phyloP scores from a whole-genome alignment of 1,140 invertebrate genomes.

The Euschistus heros region DNA sequence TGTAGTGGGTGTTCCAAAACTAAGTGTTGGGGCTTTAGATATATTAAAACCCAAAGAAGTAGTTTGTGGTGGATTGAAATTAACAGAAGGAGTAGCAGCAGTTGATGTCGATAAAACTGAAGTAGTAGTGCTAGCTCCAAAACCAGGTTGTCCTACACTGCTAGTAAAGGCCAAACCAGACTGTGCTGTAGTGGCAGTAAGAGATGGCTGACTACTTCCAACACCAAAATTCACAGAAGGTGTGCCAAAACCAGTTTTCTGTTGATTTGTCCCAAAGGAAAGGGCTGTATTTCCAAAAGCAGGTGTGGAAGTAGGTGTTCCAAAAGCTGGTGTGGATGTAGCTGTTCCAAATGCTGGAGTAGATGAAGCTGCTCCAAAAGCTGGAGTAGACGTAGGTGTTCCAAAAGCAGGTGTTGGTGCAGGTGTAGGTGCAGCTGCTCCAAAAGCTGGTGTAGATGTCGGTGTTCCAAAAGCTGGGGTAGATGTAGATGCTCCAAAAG shows the following conservation, averaged over 20 bases:
- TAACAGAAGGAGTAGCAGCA: not conserved
- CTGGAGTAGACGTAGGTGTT: not conserved
- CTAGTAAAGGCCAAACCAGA: not conserved
- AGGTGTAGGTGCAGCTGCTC: not conserved
- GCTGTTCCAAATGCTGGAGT: not conserved
- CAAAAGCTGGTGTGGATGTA: not conserved
- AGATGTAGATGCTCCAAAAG: not conserved
- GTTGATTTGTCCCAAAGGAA: not conserved
- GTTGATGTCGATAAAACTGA: not conserved
- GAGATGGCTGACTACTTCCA: not conserved
- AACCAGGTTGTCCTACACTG: not conserved
- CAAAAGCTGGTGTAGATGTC: not conserved
- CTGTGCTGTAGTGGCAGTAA: not conserved
- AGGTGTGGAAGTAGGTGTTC: not conserved
- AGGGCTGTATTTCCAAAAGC: not conserved
- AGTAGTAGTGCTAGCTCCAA: not conserved
- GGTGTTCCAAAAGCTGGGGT: not conserved
- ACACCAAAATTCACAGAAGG: not conserved
- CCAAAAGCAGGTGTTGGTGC: constrained; percentile 1
- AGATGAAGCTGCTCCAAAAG: not conserved
- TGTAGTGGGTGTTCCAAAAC: not conserved
- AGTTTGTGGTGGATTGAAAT: not conserved
- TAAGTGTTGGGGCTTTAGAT: not conserved
- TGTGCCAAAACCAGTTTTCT: not conserved
- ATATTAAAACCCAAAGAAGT: not conserved